These are phyloP conservation scores for Glossosoma conforme DNA, from an alignment of 1,140 invertebrate species.

Conservation along the genomic window DNA sequence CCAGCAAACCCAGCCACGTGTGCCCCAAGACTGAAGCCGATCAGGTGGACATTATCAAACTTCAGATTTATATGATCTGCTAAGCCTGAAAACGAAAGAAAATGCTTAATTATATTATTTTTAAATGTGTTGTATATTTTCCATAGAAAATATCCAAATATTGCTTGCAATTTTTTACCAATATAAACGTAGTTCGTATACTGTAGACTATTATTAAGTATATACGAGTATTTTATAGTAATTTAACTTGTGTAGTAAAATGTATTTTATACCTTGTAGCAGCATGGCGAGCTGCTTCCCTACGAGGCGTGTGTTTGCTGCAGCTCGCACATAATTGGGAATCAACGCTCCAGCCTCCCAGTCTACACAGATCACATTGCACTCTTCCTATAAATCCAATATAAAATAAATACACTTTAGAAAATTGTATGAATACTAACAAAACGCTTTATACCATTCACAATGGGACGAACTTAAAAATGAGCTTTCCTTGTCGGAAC, in stretches of 20 bases:
- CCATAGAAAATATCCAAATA: too few species aligned
- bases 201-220: too few species aligned
- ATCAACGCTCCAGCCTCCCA: constrained; percentile 89
- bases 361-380: constrained; percentile 89
- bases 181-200: too few species aligned
- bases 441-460: too few species aligned
- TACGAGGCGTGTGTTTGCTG: constrained; percentile 87
- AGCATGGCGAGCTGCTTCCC: constrained; percentile 85
- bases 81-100: constrained; percentile 43
- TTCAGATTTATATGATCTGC: constrained; percentile 56
- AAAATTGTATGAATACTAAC: too few species aligned
- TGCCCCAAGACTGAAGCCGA: constrained; percentile 87
- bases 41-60: constrained; percentile 74
- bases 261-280: constrained; percentile 38
- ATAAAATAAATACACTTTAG: constrained; percentile 1
- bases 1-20: constrained; percentile 93
- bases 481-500: too few species aligned
- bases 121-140: constrained; percentile 5
- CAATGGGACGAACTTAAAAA: too few species aligned
- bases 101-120: neutral
- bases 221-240: too few species aligned
- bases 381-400: constrained; percentile 62
- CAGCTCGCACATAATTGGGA: constrained; percentile 89
- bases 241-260: too few species aligned
- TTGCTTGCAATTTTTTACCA: too few species aligned